These are phyloP conservation scores for Varroa destructor DNA, from an alignment of 1,140 invertebrate species.

Conservation along the genomic window DNA sequence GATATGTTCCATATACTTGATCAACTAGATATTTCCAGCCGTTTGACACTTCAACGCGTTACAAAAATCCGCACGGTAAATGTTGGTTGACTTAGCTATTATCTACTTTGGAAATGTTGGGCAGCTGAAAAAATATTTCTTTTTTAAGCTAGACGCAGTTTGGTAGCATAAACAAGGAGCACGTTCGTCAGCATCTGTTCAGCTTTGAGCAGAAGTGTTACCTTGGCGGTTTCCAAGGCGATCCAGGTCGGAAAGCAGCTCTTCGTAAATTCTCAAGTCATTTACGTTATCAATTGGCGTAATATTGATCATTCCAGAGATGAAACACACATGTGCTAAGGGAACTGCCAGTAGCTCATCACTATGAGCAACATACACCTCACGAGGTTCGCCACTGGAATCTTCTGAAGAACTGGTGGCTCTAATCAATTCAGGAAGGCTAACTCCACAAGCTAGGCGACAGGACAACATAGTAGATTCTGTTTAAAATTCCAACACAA, in stretches of 20 bases:
- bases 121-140: too few relatives aligned
- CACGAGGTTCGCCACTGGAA: not conserved
- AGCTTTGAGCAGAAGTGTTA: not conserved
- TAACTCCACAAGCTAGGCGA: not conserved
- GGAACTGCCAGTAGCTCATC: not conserved
- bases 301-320: constrained; percentile 20
- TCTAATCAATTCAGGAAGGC: not conserved
- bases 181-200: too few relatives aligned
- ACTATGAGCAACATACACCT: not conserved
- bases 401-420: too few relatives aligned
- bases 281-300: not conserved
- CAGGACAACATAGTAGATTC: constrained; percentile 1
- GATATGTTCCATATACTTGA: not conserved
- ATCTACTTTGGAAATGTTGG: too few relatives aligned
- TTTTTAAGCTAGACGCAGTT: too few relatives aligned
- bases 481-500: not conserved
- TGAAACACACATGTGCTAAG: constrained; percentile 18
- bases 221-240: not conserved
- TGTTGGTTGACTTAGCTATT: too few relatives aligned
- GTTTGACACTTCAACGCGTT: too few relatives aligned
- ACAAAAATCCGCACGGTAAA: too few relatives aligned
- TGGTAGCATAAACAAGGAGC: too few relatives aligned
- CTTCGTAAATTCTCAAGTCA: not conserved
- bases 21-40: too few relatives aligned
- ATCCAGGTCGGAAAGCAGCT: not conserved